These are phyloP conservation scores for Enteromius argenteus DNA, from an alignment of 2,797 vertebrate genomes.

Conservation along the genomic window DNA sequence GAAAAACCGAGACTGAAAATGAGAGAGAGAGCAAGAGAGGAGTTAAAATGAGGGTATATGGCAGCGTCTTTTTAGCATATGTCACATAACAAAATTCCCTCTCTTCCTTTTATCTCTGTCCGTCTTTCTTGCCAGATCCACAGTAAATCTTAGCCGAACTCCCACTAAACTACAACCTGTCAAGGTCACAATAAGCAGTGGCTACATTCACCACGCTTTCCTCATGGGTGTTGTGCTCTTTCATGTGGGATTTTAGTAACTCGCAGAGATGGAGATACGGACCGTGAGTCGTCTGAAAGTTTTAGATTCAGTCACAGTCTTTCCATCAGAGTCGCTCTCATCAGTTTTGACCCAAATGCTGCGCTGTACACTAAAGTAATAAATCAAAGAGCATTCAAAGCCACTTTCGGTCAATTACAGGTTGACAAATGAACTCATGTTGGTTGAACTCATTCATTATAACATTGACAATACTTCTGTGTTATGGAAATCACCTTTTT, in stretches of 20 bases:
- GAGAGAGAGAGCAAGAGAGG: neutral
- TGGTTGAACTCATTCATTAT: neutral
- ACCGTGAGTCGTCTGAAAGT: neutral
- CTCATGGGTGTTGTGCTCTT: neutral
- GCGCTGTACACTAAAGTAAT: neutral
- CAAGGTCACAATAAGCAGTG: conserved; percentile 47
- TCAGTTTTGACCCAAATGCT: conserved; percentile 16
- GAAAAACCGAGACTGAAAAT: conserved; percentile 8
- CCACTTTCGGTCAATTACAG: conserved; percentile 16
- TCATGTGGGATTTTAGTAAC: neutral
- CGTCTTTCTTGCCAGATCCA: conserved; percentile 8
- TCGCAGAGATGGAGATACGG: neutral
- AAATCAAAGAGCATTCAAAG: conserved; percentile 20
- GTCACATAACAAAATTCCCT: conserved; percentile 31
- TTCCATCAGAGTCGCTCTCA: conserved; percentile 7
- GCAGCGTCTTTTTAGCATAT: conserved; percentile 36
- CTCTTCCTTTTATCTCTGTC: conserved; percentile 11
- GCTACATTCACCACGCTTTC: neutral
- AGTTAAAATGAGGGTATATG: conserved; percentile 33
- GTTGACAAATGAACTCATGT: conserved; percentile 22
- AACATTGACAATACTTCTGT: neutral
- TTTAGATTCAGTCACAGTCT: conserved; percentile 21
- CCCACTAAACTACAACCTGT: conserved; percentile 48
- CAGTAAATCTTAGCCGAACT: conserved; percentile 48
- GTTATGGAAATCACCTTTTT: conserved; percentile 9